Base-by-base conservation (phyloP, 2,888 invertebrate genomes). In the Acanthacorydalis orientalis region DNA sequence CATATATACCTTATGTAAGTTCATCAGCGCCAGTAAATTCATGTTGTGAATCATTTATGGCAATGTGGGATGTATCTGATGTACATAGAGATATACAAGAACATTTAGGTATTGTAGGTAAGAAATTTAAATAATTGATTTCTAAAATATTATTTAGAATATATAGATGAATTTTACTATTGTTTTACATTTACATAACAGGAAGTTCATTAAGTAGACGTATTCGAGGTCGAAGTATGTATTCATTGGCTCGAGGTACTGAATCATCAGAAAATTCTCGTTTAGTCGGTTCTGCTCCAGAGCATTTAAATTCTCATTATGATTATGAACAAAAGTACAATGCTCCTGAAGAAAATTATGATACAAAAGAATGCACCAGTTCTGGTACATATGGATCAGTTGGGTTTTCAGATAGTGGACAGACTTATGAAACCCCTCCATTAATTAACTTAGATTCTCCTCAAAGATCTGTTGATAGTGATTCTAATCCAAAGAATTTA, bases 51-150 rank as follows among this genome's bases (percentile, higher is more conserved):
- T 85, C 89, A 0, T 88, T 92, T 64, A 67, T 83, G 52, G 86
- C 90, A 14, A 93, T 95, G 91, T 90, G 90, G 82, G 93, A 96
- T 62, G 81, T 96, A n/a, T 89, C 91, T 0, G 96, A 96, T 64
- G 90, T 96, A 38, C 86, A 86, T 54, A 78, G 83, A 51, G 95
- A 96, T 62, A 85, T 96, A 45, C 79, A 84, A 32, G 93, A 96
- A 61, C 95, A 96, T 63, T 76, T 95, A 48, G 86, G 88, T 12
- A 90, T 91, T 49, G 88, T 95, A 41, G 80, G 89, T 75, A 67
- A 62, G 77, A 66, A 38, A 46, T 8, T 43, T 10, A 16, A 15
- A 42, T 11, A 33, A 10, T 50, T n/a, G 31, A 39, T 45, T 48
- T 10, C 16, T 14, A 44, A 46, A 23, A 15, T 35, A n/a, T 32